Evolutionary conservation across 1,140 invertebrate genomes (phyloP), one percentile per base, ranked within the genome.

Genomic region (Caenorhabditis elegans): DNA sequence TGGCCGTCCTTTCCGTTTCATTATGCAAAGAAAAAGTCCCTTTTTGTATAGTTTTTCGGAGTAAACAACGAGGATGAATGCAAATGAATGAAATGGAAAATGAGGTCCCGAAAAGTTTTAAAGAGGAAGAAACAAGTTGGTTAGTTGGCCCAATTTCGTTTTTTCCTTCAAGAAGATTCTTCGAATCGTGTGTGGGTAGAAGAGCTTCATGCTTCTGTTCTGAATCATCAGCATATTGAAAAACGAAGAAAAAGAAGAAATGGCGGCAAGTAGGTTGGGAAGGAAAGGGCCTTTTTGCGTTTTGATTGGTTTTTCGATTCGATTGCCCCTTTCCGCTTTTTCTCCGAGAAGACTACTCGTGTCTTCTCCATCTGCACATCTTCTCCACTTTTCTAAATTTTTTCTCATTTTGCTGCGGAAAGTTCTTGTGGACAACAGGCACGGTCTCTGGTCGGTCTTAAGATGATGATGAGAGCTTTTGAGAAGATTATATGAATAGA

Each of bases 281-380:
- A 4, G 34, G 34, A 39, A 39, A 70, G 60, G 31, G 10, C 34
- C 53, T 60, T 70, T 70, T 70, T 39, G 19, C 60, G 60, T 70
- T 70, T 70, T 70, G 60, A 70, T 70, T 39, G 60, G 60, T 70
- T 70, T 70, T 70, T 70, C 60, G 60, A 70, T 70, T 70, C 60
- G 60, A 70, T 70, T 70, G 60, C 34, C 60, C 60, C 60, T 22
- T 39, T 39, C 55, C 28, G 19, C 55, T 70, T 70, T 22, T 70
- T 39, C 13, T 70, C 60, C 39, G 39, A n/a, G n/a, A 8, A 22
- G 34, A 70, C 60, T 70, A 70, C n/a, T 70, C 60, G 34, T 36
- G 60, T 36, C 60, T 70, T 70, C 24, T 60, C 51, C 60, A 70
- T 70, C 60, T 70, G 60, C 60, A 70, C 60, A 70, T 60, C 17